Evolutionary conservation across 2,888 invertebrate genomes (phyloP).

Genomic region (Dryocosmus kuriphilus): DNA sequence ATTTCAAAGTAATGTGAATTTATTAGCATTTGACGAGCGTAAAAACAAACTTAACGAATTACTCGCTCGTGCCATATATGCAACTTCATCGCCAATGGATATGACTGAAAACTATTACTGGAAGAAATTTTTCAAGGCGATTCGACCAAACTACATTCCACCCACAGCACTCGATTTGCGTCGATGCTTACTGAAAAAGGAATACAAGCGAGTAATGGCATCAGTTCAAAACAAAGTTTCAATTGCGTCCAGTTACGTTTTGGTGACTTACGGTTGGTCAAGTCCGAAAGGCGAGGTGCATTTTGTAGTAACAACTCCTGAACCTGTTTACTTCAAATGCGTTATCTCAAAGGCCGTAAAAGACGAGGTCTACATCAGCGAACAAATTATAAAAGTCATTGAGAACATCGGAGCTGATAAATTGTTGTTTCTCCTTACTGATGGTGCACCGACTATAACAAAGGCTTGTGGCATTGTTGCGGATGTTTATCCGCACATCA

Average conservation of each 20-base stretch:
- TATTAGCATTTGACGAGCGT: not conserved
- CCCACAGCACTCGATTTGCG: not conserved
- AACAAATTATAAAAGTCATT: not conserved
- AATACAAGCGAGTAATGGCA: not conserved
- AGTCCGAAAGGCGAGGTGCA: not conserved
- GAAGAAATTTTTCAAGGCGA: not conserved
- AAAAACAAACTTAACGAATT: not conserved
- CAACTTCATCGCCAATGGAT: not conserved
- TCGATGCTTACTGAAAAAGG: not conserved
- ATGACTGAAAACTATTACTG: not conserved
- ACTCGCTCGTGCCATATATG: not conserved
- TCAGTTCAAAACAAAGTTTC: not conserved
- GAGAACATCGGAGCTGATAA: not conserved
- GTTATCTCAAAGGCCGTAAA: not conserved
- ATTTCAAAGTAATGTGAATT: not conserved
- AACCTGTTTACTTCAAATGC: not conserved
- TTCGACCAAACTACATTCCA: constrained; percentile 2
- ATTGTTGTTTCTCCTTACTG: not conserved
- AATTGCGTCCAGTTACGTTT: not conserved
- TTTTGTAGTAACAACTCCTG: constrained; percentile 1
- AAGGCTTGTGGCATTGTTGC: not conserved
- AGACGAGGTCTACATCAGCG: not conserved
- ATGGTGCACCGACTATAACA: not conserved
- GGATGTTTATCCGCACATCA: not conserved
- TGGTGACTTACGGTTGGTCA: not conserved